Percentiles rank a stretch among this genome's conserved stretches.
Evolutionary conservation across 2,888 invertebrate species (phyloP).

Genomic region (Tribolium freemani): DNA sequence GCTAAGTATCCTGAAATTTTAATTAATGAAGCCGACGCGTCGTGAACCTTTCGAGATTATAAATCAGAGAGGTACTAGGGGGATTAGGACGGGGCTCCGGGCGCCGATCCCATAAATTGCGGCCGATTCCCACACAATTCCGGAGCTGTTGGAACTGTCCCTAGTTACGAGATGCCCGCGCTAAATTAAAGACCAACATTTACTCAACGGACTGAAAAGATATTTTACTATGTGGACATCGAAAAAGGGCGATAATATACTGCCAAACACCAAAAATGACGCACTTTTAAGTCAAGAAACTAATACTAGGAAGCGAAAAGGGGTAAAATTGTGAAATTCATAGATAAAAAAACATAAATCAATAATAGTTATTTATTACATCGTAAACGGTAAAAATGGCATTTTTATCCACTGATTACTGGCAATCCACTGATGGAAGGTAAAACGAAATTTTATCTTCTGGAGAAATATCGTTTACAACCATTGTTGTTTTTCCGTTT

Average conservation of each 20-base stretch:
- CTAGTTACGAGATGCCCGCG: constrained; percentile 33
- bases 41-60: constrained; percentile 44
- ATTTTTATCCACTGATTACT: too few relatives aligned
- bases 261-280: too few relatives aligned
- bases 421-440: too few relatives aligned
- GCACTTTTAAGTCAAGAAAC: too few relatives aligned
- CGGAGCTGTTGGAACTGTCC: constrained; percentile 25
- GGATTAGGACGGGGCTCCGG: constrained; percentile 42
- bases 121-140: constrained; percentile 42
- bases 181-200: constrained; percentile 41
- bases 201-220: constrained; percentile 29
- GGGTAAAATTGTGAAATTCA: too few relatives aligned
- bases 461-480: too few relatives aligned
- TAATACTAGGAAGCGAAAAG: too few relatives aligned
- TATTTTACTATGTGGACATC: not conserved
- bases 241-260: not conserved
- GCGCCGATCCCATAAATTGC: constrained; percentile 48
- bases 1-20: constrained; percentile 36
- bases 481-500: too few relatives aligned
- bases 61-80: constrained; percentile 45
- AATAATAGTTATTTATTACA: too few relatives aligned
- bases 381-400: too few relatives aligned
- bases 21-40: constrained; percentile 40
- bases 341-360: too few relatives aligned
- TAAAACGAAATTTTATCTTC: too few relatives aligned